Evolutionary conservation across 2,113 vertebrate genomes (phyloP), one percentile per base, ranked within the genome.

Genomic region (Ibidorhyncha struthersii): DNA sequence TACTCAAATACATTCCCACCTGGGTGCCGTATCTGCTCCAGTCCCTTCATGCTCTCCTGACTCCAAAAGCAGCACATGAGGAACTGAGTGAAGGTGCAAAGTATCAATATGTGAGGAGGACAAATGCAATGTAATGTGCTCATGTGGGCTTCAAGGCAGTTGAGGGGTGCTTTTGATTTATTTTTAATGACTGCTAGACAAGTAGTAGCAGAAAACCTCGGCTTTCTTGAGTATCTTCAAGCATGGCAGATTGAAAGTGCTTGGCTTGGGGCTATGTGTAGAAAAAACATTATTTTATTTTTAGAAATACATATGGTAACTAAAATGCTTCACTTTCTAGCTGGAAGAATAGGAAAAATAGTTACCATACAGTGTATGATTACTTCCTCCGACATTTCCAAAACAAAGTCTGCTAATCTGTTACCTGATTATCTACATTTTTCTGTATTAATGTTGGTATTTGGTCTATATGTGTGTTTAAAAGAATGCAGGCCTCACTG

Each of bases 381-480:
- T 50, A 16, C 9, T 71, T 36, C 29, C 11, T 52, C 22, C 1
- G 3, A 53, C 5, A 36, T 71, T 94, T 76, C 62, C 52, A 47
- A 74, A 84, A 19, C 10, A 55, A 77, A 63, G 19, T 56, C 23
- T 87, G 26, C 30, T 53, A 12, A 56, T 36, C 14, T 32, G 10
- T 47, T 82, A 38, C 40, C 34, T 38, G 40, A 41, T 50, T 36
- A 41, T 29, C 41, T 77, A 8, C 5, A 2, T 71, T 82, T 76
- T 86, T 77, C 43, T 83, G 36, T 71, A 30, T 59, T 78, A 43
- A 18, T 52, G 50, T 77, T 88, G 43, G 25, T 72, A 9, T 96
- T 96, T 96, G 92, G 86, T 95, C 86, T 96, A 41, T 86, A 49
- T 72, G 32, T 86, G 69, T 95, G 17, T 92, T 92, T 69, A 67